Evolutionary conservation across 2,797 vertebrate genomes (phyloP), one percentile per base, ranked within the genome.

Genomic region (Notamacropus eugenii): DNA sequence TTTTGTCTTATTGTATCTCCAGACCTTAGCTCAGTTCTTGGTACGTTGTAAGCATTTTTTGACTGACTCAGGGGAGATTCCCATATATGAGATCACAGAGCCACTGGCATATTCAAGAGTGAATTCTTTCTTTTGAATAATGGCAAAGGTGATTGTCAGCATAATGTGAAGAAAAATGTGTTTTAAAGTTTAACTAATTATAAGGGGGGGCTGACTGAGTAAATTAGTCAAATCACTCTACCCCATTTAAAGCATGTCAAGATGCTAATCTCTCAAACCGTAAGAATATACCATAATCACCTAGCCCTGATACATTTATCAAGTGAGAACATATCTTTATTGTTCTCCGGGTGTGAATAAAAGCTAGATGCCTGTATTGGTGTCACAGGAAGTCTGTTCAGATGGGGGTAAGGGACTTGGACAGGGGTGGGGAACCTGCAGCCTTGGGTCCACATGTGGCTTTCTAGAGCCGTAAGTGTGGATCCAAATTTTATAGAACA

Each of bases 81-180:
- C 74, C 40, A 82, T 87, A 28, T 27, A 87, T 50, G 74, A 87
- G 74, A 50, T 46, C 74, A 87, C 74, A 11, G 40, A 87, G 40
- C 22, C 9, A 46, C 74, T 46, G 74, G 19, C 3, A 1, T 50
- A 87, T 87, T 50, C 31, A 16, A 50, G 19, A 3, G 27, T 96
- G 74, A 93, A 93, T 13, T 14, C 55, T 1, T 90, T 97, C 94
- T 54, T 28, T 87, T 27, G 22, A 87, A 87, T 46, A 87, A 87
- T 27, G 74, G 40, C 74, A 87, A 87, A 87, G 74, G 40, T 50
- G 74, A 87, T 27, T 87, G 40, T 87, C 74, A 46, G 74, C 24
- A 87, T 46, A 50, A 87, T 50, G 40, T 10, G 40, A 87, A 24
- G 40, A 87, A 87, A 24, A 87, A 46, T 50, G 40, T 50, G 40